Conservation (phyloP, 2,888 invertebrate genomes). For the Bedellia somnulentella region DNA sequence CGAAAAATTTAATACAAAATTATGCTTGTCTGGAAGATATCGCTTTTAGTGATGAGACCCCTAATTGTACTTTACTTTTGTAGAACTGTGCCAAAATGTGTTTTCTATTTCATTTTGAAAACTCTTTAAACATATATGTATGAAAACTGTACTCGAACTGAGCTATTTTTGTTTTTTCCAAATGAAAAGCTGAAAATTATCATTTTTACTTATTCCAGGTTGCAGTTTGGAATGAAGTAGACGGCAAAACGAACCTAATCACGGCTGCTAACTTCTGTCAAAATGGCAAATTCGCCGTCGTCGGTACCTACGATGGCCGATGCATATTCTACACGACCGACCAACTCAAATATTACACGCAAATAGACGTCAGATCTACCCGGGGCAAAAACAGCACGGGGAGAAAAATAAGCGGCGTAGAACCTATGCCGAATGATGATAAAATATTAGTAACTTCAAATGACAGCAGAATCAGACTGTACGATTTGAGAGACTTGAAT, state of each 20-base stretch:
- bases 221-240: conserved; percentile 96
- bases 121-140: too few relatives aligned
- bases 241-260: conserved; percentile 91
- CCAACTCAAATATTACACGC: conserved; percentile 97
- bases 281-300: conserved; percentile 97
- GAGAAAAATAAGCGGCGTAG: conserved; percentile 95
- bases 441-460: conserved; percentile 97
- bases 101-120: too few relatives aligned
- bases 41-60: too few relatives aligned
- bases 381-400: conserved; percentile 95
- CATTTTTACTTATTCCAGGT: conserved; percentile 52
- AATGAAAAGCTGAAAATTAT: too few relatives aligned
- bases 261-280: conserved; percentile 97
- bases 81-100: too few relatives aligned
- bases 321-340: conserved; percentile 98
- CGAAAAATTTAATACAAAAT: too few relatives aligned
- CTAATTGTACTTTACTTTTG: too few relatives aligned
- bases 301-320: conserved; percentile 97
- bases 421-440: conserved; percentile 93
- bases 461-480: conserved; percentile 93
- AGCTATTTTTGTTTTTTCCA: too few relatives aligned
- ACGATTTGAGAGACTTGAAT: conserved; percentile 92
- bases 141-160: too few relatives aligned
- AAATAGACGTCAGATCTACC: conserved; percentile 93
- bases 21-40: too few relatives aligned